Evolutionary conservation across 2,888 invertebrate genomes (phyloP), one percentile per base, ranked within the genome.

Genomic region (Rhamphomyia laevipes): DNA sequence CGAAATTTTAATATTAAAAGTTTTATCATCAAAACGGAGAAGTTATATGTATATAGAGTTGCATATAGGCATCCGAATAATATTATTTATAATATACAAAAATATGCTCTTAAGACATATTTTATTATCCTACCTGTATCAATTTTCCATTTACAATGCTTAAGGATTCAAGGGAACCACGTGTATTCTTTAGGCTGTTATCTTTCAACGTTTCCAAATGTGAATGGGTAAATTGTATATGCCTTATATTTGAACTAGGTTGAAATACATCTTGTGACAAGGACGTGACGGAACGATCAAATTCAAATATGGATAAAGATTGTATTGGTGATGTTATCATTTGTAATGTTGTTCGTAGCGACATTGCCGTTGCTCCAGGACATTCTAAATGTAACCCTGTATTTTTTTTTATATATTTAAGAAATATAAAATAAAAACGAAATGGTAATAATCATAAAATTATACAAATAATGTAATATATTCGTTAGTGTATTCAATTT

Each of bases 221-320:
- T 51, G 86, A 85, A 65, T 86, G 84, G 15, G 83, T 88, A 65
- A 80, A 86, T 74, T 81, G 89, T 63, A 85, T 76, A 73, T 79
- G 84, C 58, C 76, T 80, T 66, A 86, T 80, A 64, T 77, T 79
- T 48, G 79, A 72, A 63, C 69, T 69, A 18, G 79, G 71, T 49
- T 86, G 86, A 67, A 91, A 89, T 58, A 88, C 76, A 58, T 82
- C 82, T 54, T 81, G 74, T 53, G 83, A 81, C 47, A 92, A 74
- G 59, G 82, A 80, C 53, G 82, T 83, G 57, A 88, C 80, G 57
- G 84, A 81, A 59, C 81, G 81, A 73, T 92, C 90, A 60, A 92
- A 77, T 68, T 91, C 90, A 74, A 91, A 90, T 62, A 92, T 82
- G 63, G 85, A 89, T 63, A 92, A 74, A 45, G 90, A 90, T 67